These are phyloP conservation scores for Synergus gifuensis DNA, from an alignment of 2,888 invertebrate species.

Conservation along the genomic window DNA sequence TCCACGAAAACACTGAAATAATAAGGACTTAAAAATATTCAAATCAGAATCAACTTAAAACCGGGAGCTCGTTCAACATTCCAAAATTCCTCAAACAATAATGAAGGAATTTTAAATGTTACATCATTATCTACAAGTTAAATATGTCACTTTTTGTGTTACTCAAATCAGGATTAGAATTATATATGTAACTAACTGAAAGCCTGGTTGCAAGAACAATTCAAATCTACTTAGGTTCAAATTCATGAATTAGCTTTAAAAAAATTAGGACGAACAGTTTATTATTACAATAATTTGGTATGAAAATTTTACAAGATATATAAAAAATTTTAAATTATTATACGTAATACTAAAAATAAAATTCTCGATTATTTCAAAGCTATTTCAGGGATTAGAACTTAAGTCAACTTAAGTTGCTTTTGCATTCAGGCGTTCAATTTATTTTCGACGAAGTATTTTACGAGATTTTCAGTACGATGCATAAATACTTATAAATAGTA, in stretches of 20 bases:
- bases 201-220: background rate
- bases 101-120: background rate
- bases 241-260: background rate
- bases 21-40: background rate
- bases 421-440: background rate
- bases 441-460: background rate
- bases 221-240: background rate
- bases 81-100: background rate
- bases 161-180: background rate
- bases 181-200: background rate
- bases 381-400: background rate
- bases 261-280: background rate
- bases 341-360: background rate
- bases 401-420: background rate
- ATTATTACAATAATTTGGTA: too few species aligned
- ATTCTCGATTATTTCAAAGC: background rate
- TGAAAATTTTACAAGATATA: too few species aligned
- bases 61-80: too few species aligned
- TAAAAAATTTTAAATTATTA: background rate
- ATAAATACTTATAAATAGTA: constrained; percentile 32
- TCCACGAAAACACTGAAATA: background rate
- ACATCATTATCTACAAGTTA: background rate
- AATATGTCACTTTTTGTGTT: background rate
- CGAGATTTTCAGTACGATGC: constrained; percentile 8
- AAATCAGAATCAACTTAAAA: background rate